Evolutionary conservation across 2,888 invertebrate species (phyloP).

Genomic region (Epinotia nisella): DNA sequence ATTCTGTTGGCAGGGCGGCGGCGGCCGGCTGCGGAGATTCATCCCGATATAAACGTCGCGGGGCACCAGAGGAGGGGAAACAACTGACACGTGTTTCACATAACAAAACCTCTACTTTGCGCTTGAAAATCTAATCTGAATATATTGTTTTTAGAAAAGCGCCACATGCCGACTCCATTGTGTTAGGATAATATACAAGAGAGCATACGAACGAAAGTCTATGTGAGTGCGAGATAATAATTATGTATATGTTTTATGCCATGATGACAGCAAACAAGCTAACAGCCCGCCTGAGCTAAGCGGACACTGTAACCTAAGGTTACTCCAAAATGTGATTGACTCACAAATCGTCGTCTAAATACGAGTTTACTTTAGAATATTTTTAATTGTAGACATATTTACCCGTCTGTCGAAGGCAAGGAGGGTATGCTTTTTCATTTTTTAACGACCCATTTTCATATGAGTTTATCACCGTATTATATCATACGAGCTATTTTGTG

Average conservation of each 20-base stretch:
- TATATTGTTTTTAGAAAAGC: background rate
- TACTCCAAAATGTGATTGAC: background rate
- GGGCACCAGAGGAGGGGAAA: background rate
- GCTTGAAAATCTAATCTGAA: background rate
- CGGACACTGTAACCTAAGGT: background rate
- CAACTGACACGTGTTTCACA: background rate
- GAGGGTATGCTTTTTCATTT: no score
- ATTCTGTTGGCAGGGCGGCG: slow-evolving; percentile 3
- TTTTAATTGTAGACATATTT: no score
- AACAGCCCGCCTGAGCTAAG: background rate
- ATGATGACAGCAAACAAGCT: background rate
- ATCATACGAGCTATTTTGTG: no score
- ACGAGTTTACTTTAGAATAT: no score
- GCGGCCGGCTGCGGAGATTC: slow-evolving; percentile 7
- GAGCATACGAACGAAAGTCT: no score
- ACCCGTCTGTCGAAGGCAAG: no score
- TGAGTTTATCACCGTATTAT: no score
- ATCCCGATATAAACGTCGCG: background rate
- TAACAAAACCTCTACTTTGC: background rate
- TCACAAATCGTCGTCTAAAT: background rate
- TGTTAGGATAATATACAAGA: background rate
- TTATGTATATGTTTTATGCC: background rate
- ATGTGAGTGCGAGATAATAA: no score
- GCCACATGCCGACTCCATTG: background rate
- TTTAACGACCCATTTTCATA: no score